Base-by-base conservation (phyloP, 2,113 vertebrate genomes). In the Menidia beryllina region DNA sequence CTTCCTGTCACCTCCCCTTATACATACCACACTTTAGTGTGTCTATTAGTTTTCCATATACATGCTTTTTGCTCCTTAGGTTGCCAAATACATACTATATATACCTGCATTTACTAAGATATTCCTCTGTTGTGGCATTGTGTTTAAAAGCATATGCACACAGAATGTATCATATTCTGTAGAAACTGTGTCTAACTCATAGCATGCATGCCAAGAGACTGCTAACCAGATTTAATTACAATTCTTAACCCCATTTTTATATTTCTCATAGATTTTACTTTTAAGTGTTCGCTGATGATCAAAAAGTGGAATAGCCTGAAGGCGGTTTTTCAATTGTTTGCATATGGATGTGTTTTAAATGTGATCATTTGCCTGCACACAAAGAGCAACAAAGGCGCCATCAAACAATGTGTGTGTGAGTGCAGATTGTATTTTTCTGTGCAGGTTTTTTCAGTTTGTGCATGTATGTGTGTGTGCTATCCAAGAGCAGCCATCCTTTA, bases 331-430 rank as follows among this genome's bases (percentile, higher is more conserved):
- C 54, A 55, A 69, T 80, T 71, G 77, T 79, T 88, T 85, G 77
- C 84, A 87, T 80, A 82, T 85, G 87, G 85, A 77, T 75, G 54
- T 67, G 54, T 75, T 84, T 73, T 69, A 68, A 77, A 81, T 84
- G 71, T 68, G 84, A 79, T 80, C 41, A 84, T 86, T 79, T 69
- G 61, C 64, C 48, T 77, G 53, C 63, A 62, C 52, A 23, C 71
- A 74, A 79, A 74, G 64, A 72, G 30, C 54, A 73, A 79, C 56
- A 81, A 79, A 68, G 50, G 53, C 57, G 0, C 51, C 13, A 14
- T 61, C 62, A 73, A 57, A 74, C 72, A 60, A 47, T 23, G 70
- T 69, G 34, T 68, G 62, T 25, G 15, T 56, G 34, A 38, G 6
- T 45, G 38, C 10, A 60, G n/a, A n/a, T n/a, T n/a, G n/a, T n/a